Evolutionary conservation across 2,113 vertebrate genomes (phyloP), one percentile per base, ranked within the genome.

Genomic region (Heliornis fulica): DNA sequence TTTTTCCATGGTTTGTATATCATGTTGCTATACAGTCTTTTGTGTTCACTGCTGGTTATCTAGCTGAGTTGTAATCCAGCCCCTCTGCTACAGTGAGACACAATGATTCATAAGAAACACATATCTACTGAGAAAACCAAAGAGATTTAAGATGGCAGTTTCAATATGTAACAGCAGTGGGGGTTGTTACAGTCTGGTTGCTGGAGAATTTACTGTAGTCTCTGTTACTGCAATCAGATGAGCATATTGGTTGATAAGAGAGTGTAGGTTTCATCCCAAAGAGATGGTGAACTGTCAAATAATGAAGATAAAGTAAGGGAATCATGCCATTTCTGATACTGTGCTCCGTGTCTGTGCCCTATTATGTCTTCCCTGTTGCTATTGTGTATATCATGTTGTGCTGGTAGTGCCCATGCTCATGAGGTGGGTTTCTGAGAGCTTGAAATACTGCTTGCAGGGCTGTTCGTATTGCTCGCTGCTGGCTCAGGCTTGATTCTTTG

Each of bases 181-280:
- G 40, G 66, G n/a, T 60, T 83, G 56, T 94, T 84, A 87, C 65
- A 57, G 40, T 56, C 74, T 50, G 53, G 53, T 84, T 78, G 40
- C 87, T 75, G 74, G 60, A 89, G 81, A 91, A 87, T 94, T 94
- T 92, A 91, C 83, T 78, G 87, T 71, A 71, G 57, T 87, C 31
- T 84, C 43, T 90, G 83, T 89, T 65, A 76, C 25, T 61, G 87
- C 70, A 76, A 76, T 95, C 91, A 93, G 69, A 65, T 71, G 60
- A 91, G 80, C 56, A 26, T 15, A 41, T 84, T 72, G 76, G 34
- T 61, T 79, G 91, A 38, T 91, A 91, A n/a, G 69, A 74, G 66
- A 91, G 53, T 32, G 53, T 64, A 38, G 50, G 64, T 32, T 94
- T 95, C 81, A 41, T 87, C 57, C 48, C 68, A 56, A 75, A 85